These are phyloP conservation scores for Cyclopterus lumpus DNA, from an alignment of 2,797 vertebrate species.

Conservation along the genomic window DNA sequence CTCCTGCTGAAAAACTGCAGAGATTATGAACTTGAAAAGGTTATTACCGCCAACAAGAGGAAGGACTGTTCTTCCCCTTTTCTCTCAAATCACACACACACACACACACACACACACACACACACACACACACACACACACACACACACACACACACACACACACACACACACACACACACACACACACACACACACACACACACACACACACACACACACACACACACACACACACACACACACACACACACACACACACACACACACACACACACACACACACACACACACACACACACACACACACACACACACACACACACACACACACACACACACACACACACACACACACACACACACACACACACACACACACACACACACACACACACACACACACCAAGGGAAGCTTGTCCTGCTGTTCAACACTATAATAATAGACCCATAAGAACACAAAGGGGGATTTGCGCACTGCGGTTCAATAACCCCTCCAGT, in stretches of 20 bases:
- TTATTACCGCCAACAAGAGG: conserved; percentile 62
- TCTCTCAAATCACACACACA: conserved; percentile 15
- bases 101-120: conserved; percentile 23
- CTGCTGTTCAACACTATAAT: conserved; percentile 35
- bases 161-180: conserved; percentile 21
- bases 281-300: conserved; percentile 24
- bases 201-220: conserved; percentile 27
- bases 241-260: conserved; percentile 25
- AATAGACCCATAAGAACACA: conserved; percentile 4
- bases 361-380: conserved; percentile 21
- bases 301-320: conserved; percentile 14
- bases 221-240: conserved; percentile 16
- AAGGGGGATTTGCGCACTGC: conserved; percentile 25
- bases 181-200: conserved; percentile 23
- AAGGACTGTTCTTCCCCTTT: conserved; percentile 67
- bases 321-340: conserved; percentile 6
- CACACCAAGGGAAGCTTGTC: conserved; percentile 15
- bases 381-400: conserved; percentile 25
- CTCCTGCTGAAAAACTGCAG: conserved; percentile 58
- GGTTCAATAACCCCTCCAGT: conserved; percentile 1
- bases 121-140: conserved; percentile 26
- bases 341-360: conserved; percentile 17
- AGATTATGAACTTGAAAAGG: conserved; percentile 63
- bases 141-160: conserved; percentile 22
- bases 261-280: conserved; percentile 18